phyloP scores from a whole-genome alignment of 2,888 invertebrate genomes.

The Apotomis turbidana region DNA sequence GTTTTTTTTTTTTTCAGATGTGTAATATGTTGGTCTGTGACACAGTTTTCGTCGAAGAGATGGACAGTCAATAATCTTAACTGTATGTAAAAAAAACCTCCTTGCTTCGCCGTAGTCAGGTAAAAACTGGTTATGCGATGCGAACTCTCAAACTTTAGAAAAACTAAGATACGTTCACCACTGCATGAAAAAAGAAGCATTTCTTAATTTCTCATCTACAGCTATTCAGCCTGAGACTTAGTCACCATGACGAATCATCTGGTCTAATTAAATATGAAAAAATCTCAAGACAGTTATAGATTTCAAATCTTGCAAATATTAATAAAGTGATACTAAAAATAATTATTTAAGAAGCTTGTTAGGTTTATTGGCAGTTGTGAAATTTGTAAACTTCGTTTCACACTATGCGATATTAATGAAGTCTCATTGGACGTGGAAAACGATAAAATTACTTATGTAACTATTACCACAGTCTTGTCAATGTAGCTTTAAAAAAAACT shows the following conservation, averaged over 20 bases:
- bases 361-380: conserved; percentile 31
- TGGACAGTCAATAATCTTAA: too few species aligned
- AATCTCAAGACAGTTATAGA: conserved; percentile 22
- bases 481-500: too few species aligned
- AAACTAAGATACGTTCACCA: too few species aligned
- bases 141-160: too few species aligned
- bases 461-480: neutral
- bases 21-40: too few species aligned
- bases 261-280: conserved; percentile 12
- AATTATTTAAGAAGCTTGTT: conserved; percentile 33
- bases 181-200: too few species aligned
- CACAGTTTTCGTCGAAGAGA: too few species aligned
- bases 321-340: conserved; percentile 41
- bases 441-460: neutral
- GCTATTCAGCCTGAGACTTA: neutral
- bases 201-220: neutral
- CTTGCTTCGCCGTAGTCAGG: too few species aligned
- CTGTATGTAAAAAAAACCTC: too few species aligned
- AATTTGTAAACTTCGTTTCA: neutral
- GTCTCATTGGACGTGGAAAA: neutral
- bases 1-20: too few species aligned
- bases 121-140: too few species aligned
- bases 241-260: neutral
- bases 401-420: neutral
- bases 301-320: conserved; percentile 39